Evolutionary conservation across 2,888 invertebrate species (phyloP), one percentile per base, ranked within the genome.

Genomic region (Trypoxylon attenuatum): DNA sequence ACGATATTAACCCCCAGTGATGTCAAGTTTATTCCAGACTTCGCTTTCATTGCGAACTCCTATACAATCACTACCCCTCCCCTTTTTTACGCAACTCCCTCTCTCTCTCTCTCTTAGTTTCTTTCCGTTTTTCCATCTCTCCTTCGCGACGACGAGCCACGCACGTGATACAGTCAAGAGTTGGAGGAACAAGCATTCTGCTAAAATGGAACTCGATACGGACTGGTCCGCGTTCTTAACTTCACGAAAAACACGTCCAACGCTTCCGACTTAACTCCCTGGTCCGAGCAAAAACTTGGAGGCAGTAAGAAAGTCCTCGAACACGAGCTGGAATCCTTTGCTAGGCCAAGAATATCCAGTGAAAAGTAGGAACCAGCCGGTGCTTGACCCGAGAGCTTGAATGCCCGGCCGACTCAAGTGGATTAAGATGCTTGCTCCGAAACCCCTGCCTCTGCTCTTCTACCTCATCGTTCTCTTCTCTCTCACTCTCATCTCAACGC

Each of bases 141-240:
- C n/a, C n/a, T n/a, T n/a, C n/a, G n/a, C n/a, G n/a, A n/a, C n/a
- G n/a, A n/a, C n/a, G n/a, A n/a, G n/a, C n/a, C n/a, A n/a, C n/a
- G n/a, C n/a, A n/a, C n/a, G n/a, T n/a, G n/a, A n/a, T n/a, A n/a
- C n/a, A n/a, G n/a, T n/a, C n/a, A n/a, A 56, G 64, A 64, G 46
- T 60, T 49, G 52, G 49, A 52, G 45, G 56, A 56, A 64, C 64
- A 68, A 64, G 59, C 45, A 38, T 33, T 21, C 21, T 43, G n/a
- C 13, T 21, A 16, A 61, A 56, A 60, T 46, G 51, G 19, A 51
- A 54, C 27, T 33, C 46, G 39, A 56, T 46, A 50, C 53, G 39
- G 45, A 13, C 13, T 4, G 13, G 29, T 52, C 15, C 55, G 29
- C 45, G 42, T 38, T 53, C 47, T 56, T 16, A 33, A 45, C 55